Evolutionary conservation across 2,797 vertebrate genomes (phyloP).

Genomic region (Gambelia wislizenii): DNA sequence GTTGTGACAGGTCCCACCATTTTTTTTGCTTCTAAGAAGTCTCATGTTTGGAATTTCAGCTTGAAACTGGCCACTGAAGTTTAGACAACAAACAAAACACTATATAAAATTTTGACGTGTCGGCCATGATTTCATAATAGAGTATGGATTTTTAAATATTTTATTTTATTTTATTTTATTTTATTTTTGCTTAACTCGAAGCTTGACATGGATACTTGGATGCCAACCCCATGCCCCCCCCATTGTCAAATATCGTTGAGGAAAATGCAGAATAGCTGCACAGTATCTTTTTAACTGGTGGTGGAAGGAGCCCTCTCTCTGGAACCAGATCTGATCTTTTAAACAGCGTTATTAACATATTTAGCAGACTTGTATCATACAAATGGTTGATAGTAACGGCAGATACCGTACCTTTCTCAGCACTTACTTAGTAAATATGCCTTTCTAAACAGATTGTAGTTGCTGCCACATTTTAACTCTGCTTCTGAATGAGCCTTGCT

Average conservation of each 20-base stretch:
- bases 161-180: too few species aligned
- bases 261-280: background rate
- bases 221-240: too few species aligned
- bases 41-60: too few species aligned
- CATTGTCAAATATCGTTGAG: background rate
- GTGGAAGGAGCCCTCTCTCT: background rate
- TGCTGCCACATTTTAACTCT: background rate
- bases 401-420: background rate
- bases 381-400: background rate
- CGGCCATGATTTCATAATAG: too few species aligned
- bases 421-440: background rate
- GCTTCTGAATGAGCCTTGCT: background rate
- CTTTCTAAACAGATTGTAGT: background rate
- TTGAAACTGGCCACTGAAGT: too few species aligned
- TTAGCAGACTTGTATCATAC: background rate
- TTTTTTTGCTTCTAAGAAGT: too few species aligned
- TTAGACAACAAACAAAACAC: too few species aligned
- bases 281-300: background rate
- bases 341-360: background rate
- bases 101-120: too few species aligned
- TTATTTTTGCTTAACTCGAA: too few species aligned
- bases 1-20: too few species aligned
- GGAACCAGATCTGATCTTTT: background rate
- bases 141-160: too few species aligned
- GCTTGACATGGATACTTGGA: too few species aligned